A percentile compares a stretch with the other conserved stretches of the same genome.
Conservation (phyloP, 2,888 invertebrate genomes). For the Mesorhabditis spiculigera region DNA sequence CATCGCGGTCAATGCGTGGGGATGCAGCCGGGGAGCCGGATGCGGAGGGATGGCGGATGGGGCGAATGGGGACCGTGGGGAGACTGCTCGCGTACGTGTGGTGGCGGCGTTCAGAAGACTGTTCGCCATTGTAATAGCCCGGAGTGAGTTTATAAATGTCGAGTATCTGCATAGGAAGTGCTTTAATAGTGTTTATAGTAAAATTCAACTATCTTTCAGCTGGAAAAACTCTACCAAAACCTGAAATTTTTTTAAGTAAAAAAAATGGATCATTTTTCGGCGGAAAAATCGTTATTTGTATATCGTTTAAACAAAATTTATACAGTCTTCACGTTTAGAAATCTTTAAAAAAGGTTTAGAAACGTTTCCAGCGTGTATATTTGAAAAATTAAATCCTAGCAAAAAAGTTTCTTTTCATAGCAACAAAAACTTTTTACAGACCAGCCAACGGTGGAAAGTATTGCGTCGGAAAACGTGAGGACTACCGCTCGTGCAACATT, state of each 20-base stretch:
- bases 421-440: constrained; percentile 44
- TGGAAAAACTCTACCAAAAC: no score
- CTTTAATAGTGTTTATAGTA: no score
- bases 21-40: constrained; percentile 59
- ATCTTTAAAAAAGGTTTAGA: neutral
- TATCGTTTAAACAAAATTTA: neutral
- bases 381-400: neutral
- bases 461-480: constrained; percentile 73
- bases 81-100: constrained; percentile 77
- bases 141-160: no score
- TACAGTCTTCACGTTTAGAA: neutral
- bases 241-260: no score
- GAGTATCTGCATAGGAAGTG: no score
- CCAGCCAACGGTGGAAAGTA: constrained; percentile 68
- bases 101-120: constrained; percentile 77
- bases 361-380: neutral
- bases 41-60: constrained; percentile 62
- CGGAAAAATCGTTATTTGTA: neutral
- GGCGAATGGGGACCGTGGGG: constrained; percentile 65
- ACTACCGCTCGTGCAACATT: constrained; percentile 72
- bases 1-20: constrained; percentile 73
- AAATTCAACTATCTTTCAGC: no score
- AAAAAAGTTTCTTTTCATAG: no score
- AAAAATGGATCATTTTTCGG: no score
- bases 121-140: constrained; percentile 76